Evolutionary conservation across 2,888 invertebrate species (phyloP).

Genomic region (Brachyopa scutellaris): DNA sequence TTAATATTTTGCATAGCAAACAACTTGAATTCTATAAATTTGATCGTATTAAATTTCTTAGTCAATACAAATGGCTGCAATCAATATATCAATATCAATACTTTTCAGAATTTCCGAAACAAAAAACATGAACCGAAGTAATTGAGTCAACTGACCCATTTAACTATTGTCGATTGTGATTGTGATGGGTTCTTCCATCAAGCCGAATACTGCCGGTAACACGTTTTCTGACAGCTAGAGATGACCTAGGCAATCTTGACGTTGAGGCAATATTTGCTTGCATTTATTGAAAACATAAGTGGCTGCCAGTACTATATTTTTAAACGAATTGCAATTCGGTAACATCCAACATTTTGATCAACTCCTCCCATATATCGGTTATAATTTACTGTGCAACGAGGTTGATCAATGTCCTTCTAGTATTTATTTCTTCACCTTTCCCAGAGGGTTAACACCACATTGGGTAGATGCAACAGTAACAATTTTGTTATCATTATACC

Average conservation of each 20-base stretch:
- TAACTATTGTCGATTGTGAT: too few species aligned
- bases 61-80: too few species aligned
- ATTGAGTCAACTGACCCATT: too few species aligned
- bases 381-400: not conserved
- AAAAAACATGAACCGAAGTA: too few species aligned
- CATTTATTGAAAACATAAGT: slow-evolving; percentile 2
- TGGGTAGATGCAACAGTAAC: not conserved
- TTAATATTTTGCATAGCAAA: too few species aligned
- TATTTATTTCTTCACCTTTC: not conserved
- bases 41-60: too few species aligned
- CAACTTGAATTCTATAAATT: too few species aligned
- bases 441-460: not conserved
- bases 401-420: not conserved
- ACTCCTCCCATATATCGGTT: not conserved
- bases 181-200: not conserved
- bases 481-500: not conserved
- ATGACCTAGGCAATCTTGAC: not conserved
- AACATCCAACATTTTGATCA: not conserved
- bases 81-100: too few species aligned
- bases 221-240: slow-evolving; percentile 2
- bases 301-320: not conserved
- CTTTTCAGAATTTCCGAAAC: too few species aligned
- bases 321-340: slow-evolving; percentile 9
- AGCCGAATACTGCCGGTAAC: slow-evolving; percentile 1
- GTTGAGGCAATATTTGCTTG: not conserved